These are phyloP conservation scores for Nasonia giraulti DNA, from an alignment of 1,140 invertebrate genomes.

Conservation along the genomic window DNA sequence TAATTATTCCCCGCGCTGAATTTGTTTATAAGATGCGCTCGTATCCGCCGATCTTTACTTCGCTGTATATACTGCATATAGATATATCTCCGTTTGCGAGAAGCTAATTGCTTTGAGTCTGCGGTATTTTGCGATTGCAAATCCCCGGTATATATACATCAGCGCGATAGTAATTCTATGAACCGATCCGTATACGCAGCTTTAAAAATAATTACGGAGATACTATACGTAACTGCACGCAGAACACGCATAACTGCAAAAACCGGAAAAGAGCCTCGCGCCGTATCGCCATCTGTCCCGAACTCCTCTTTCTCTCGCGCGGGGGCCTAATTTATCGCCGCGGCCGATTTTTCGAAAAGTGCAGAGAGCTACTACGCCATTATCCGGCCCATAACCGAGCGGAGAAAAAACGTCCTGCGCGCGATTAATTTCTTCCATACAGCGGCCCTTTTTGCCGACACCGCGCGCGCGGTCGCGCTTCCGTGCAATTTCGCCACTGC, in stretches of 20 bases:
- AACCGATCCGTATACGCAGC: not conserved
- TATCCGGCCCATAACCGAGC: conserved; percentile 32
- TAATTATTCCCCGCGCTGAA: not conserved
- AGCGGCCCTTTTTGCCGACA: conserved; percentile 56
- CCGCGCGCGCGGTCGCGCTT: too few species aligned
- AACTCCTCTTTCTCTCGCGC: not conserved
- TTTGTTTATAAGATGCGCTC: too few species aligned
- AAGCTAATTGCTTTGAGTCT: too few species aligned
- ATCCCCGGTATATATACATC: not conserved
- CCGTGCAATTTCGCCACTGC: conserved; percentile 53
- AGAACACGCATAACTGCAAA: not conserved
- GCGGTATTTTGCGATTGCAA: not conserved
- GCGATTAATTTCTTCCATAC: conserved; percentile 59
- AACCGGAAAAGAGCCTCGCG: not conserved
- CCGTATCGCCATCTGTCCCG: not conserved
- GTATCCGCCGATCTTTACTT: not conserved
- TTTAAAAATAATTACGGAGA: not conserved
- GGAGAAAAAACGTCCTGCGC: not conserved
- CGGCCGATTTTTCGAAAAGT: conserved; percentile 2
- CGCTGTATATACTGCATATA: not conserved
- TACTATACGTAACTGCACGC: too few species aligned
- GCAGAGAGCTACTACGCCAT: not conserved
- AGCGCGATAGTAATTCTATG: not conserved
- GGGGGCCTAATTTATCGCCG: not conserved
- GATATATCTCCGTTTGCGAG: not conserved